Conservation (phyloP, 2,888 invertebrate species). For the Strigamia maritima region DNA sequence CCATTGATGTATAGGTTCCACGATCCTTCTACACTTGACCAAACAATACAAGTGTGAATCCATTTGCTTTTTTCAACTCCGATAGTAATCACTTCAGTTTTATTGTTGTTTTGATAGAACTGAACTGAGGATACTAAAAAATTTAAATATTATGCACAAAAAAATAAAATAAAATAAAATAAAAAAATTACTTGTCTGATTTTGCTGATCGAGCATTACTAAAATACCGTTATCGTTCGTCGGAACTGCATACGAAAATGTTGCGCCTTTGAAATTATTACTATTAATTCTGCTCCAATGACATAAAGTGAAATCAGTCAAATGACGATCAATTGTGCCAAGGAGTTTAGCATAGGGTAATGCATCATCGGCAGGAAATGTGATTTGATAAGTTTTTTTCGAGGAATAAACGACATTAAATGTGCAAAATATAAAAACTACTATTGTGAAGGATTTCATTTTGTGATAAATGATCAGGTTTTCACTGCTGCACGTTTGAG, state of each 20-base stretch:
- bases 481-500: not conserved
- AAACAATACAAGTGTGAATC: not conserved
- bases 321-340: constrained; percentile 8
- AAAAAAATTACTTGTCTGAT: not conserved
- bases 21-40: not conserved
- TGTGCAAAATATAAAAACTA: not conserved
- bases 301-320: constrained; percentile 17
- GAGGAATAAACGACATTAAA: not conserved
- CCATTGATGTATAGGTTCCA: not conserved
- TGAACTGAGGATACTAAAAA: not conserved
- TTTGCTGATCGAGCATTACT: not conserved
- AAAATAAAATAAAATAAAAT: not conserved
- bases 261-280: not conserved
- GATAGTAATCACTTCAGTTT: not conserved
- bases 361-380: not conserved
- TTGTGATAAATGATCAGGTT: not conserved
- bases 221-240: not conserved
- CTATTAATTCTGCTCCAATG: constrained; percentile 19
- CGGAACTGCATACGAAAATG: not conserved
- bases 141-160: not conserved
- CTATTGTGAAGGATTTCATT: not conserved
- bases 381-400: constrained; percentile 26
- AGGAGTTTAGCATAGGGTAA: not conserved
- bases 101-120: not conserved
- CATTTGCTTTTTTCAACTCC: not conserved